phyloP scores from a whole-genome alignment of 2,888 invertebrate species.

The Disparrhopalites patrizii region DNA sequence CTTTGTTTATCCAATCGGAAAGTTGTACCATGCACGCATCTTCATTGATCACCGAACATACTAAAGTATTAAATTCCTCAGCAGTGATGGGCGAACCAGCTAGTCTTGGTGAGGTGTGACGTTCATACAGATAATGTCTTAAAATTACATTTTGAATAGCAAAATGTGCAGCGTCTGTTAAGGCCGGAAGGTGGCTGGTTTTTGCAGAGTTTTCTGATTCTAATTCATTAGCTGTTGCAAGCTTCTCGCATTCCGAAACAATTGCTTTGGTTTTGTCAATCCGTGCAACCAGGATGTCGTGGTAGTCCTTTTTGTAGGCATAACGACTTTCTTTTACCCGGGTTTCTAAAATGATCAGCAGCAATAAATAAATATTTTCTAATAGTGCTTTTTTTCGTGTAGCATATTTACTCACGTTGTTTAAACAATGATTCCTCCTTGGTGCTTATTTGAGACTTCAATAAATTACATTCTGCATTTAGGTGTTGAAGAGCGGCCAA shows the following conservation, averaged over 20 bases:
- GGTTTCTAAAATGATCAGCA: no score
- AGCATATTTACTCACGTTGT: no score
- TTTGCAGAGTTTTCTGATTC: background rate
- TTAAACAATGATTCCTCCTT: no score
- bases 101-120: background rate
- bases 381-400: no score
- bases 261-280: background rate
- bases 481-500: no score
- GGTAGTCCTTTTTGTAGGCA: background rate
- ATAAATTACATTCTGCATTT: no score
- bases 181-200: background rate
- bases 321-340: no score
- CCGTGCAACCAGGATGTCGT: background rate
- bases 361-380: no score
- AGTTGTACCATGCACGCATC: background rate
- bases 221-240: background rate
- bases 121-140: slow-evolving; percentile 13
- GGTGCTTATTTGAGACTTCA: no score
- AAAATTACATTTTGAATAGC: slow-evolving; percentile 16
- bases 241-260: background rate
- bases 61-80: slow-evolving; percentile 19
- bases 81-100: background rate
- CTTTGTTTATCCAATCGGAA: background rate
- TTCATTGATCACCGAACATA: slow-evolving; percentile 7
- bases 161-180: slow-evolving; percentile 12